Evolutionary conservation across 2,113 vertebrate species (phyloP).

Genomic region (Pipa parva): DNA sequence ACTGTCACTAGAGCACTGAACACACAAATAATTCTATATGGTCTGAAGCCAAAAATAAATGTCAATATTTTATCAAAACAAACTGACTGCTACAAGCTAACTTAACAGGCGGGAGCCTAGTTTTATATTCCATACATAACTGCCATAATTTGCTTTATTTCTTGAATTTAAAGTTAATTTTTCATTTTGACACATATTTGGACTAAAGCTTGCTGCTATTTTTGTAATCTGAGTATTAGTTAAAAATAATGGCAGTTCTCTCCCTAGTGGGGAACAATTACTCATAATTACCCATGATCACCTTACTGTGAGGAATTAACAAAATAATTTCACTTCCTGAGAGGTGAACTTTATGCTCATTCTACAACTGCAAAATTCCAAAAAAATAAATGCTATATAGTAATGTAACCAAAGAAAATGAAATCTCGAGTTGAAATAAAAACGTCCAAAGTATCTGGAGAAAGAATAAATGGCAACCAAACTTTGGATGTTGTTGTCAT

Average conservation of each 20-base stretch:
- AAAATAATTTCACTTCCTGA: constrained; percentile 7
- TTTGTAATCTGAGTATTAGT: constrained; percentile 37
- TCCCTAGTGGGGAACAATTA: constrained; percentile 12
- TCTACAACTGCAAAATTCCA: background rate
- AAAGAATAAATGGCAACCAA: no score
- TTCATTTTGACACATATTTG: constrained; percentile 30
- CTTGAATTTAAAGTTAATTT: constrained; percentile 21
- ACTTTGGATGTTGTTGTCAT: no score
- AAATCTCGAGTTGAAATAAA: no score
- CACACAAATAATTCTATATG: background rate
- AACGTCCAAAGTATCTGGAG: no score
- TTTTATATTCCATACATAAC: constrained; percentile 31
- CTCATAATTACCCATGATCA: constrained; percentile 22
- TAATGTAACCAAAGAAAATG: no score
- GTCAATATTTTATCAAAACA: constrained; percentile 2
- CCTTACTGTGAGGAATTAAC: constrained; percentile 1
- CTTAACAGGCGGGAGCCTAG: constrained; percentile 20
- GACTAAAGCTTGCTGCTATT: constrained; percentile 27
- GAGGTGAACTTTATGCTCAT: background rate
- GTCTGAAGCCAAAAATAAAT: constrained; percentile 14
- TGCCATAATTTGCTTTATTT: no score
- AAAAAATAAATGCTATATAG: background rate
- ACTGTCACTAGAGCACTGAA: background rate
- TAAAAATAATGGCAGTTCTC: constrained; percentile 27
- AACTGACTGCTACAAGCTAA: constrained; percentile 3